A percentile compares a stretch with the other conserved stretches of the same genome.
phyloP scores from a whole-genome alignment of 1,140 invertebrate species.

The Cherax quadricarinatus region DNA sequence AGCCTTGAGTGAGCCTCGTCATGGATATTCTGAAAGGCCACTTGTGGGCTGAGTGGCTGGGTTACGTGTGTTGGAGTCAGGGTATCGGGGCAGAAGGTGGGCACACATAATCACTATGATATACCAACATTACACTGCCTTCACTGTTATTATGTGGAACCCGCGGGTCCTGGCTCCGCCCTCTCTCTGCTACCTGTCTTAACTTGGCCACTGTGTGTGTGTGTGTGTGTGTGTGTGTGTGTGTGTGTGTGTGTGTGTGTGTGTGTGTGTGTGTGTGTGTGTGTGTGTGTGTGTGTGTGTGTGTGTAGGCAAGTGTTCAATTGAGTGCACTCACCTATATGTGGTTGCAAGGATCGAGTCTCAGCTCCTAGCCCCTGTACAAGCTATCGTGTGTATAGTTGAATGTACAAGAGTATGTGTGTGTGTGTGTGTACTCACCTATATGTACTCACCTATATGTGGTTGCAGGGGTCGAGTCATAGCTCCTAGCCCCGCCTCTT shows the following conservation, averaged over 20 bases:
- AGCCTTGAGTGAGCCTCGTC: background rate
- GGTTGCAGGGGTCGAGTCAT: too few relatives aligned
- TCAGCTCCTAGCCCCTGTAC: too few relatives aligned
- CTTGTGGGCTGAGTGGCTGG: background rate
- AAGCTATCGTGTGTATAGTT: too few relatives aligned
- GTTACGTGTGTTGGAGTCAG: background rate
- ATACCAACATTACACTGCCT: conserved; percentile 56
- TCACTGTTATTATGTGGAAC: conserved; percentile 44
- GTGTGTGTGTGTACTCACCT: too few relatives aligned
- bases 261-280: too few relatives aligned
- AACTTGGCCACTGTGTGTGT: conserved; percentile 22
- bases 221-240: background rate
- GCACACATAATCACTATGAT: conserved; percentile 58
- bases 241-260: too few relatives aligned
- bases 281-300: conserved; percentile 24
- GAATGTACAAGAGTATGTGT: too few relatives aligned
- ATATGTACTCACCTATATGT: too few relatives aligned
- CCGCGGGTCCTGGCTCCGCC: conserved; percentile 38
- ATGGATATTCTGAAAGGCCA: background rate
- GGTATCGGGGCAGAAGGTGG: conserved; percentile 13
- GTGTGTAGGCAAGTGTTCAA: too few relatives aligned
- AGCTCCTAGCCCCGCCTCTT: too few relatives aligned
- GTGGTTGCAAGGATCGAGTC: too few relatives aligned
- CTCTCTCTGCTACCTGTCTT: conserved; percentile 49
- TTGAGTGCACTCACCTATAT: too few relatives aligned